Conservation (phyloP, 2,888 invertebrate genomes). For the Coleophora deauratella region DNA sequence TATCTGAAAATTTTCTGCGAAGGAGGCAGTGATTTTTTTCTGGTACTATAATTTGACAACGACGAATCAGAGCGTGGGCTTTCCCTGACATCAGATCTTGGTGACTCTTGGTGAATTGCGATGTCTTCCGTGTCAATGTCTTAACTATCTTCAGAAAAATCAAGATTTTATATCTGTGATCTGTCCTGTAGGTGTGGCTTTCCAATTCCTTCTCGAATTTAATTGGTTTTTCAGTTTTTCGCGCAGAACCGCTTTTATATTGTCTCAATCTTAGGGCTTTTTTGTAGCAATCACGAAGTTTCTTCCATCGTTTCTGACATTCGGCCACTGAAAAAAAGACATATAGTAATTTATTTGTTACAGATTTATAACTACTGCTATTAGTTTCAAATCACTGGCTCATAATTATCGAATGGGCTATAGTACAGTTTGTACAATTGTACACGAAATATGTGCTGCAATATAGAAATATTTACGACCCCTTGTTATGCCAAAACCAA, state of each 20-base stretch:
- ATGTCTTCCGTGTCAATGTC: slow-evolving; percentile 12
- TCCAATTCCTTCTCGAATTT: slow-evolving; percentile 8
- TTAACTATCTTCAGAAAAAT: slow-evolving; percentile 13
- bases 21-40: slow-evolving; percentile 13
- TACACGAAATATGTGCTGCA: slow-evolving; percentile 13
- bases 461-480: slow-evolving; percentile 13
- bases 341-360: slow-evolving; percentile 1
- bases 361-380: slow-evolving; percentile 14
- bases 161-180: slow-evolving; percentile 16
- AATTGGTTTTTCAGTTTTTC: slow-evolving; percentile 6
- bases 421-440: slow-evolving; percentile 13
- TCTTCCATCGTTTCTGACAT: slow-evolving; percentile 14
- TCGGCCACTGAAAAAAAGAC: slow-evolving; percentile 15
- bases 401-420: slow-evolving; percentile 12
- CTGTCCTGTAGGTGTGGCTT: slow-evolving; percentile 15
- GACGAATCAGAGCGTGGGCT: slow-evolving; percentile 14
- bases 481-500: slow-evolving; percentile 16
- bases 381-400: slow-evolving; percentile 12
- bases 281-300: slow-evolving; percentile 14
- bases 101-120: slow-evolving; percentile 10
- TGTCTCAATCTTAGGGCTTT: slow-evolving; percentile 13
- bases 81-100: slow-evolving; percentile 7
- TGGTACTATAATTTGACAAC: slow-evolving; percentile 12
- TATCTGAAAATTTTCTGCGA: slow-evolving; percentile 15
- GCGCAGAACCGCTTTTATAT: slow-evolving; percentile 10